Base-by-base conservation (phyloP, 2,113 vertebrate species). In the Salvelinus fontinalis region DNA sequence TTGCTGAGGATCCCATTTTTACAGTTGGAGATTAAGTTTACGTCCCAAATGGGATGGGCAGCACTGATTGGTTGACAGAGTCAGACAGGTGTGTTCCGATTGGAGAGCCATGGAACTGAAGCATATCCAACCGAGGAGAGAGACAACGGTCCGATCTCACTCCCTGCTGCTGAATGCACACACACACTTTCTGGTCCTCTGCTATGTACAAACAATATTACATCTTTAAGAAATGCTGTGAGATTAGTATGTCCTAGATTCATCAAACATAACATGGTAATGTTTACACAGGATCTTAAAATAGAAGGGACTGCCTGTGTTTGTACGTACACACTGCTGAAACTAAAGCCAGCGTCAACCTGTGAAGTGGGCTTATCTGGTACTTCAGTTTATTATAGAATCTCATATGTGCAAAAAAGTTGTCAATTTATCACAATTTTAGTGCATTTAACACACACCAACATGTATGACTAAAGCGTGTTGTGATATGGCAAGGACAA, bases 151-250 rank as follows among this genome's bases (percentile, higher is more conserved):
- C 84, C 74, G 79, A 81, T 84, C 86, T 79, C 79, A 79, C 86
- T 83, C 94, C 88, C 94, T 95, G 95, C 96, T 97, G 95, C 95
- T 96, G 94, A 92, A 89, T 79, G 90, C 78, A 87, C 73, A 77
- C 59, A 77, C 59, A 77, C 70, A 71, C 70, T 88, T 85, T 88
- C 84, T 85, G 76, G 92, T 94, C 94, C 92, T 93, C 81, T 91
- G 94, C 92, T 67, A 95, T 95, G 91, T 93, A 93, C 86, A 93
- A 91, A 92, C 73, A 85, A 92, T 93, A 92, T 93, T 89, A 95
- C 92, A 93, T 90, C 94, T 91, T 76, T 79, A 78, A 82, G 78
- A 73, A 76, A 77, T 6, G 6, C 16, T 34, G 22, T 79, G 62
- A 57, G 0, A 29, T 83, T 65, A 16, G 4, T 54, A 71, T 83